Base-by-base conservation (phyloP, 2,888 invertebrate genomes). In the Omphaloscelis lunosa region DNA sequence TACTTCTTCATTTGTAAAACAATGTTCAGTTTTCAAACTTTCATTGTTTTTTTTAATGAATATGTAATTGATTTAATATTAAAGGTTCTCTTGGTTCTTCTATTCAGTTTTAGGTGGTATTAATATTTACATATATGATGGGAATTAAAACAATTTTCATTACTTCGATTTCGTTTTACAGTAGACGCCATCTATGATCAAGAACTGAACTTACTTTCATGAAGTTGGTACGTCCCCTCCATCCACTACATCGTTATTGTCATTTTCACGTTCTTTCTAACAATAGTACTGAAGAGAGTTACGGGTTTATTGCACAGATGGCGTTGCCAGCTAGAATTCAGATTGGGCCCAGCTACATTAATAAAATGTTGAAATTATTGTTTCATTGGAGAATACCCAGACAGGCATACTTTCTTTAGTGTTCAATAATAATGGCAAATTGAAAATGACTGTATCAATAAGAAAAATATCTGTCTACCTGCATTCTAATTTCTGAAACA, bases 181-280 rank as follows among this genome's bases (percentile, higher is more conserved):
- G 23, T 23, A 27, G 0, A 20, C 81, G 74, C 85, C 80, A 82
- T 71, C 82, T 82, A 67, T 84, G 59, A 66, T n/a, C 45, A 11
- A 48, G 7, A 59, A 6, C 12, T 39, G 39, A 71, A 74, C 0
- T 58, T 6, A 53, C 34, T 61, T 69, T 34, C 12, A 2, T 7
- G n/a, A 23, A 12, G 29, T 23, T 3, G 20, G 17, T 15, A 34
- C 61, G n/a, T 8, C 17, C 9, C 11, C 17, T 27, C 9, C 27
- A 23, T 27, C 9, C 27, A 23, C 6, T 62, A 45, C 29, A 20
- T 20, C 9, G 11, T 39, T 8, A 17, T 56, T 56, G 11, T 39
- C 12, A 17, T 56, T 56, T 56, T 45, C 7, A 45, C n/a, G 41
- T 45, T 45, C 29, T n/a, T 20, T 34, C 17, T 34, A 51, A 68